Evolutionary conservation across 2,888 invertebrate species (phyloP), one percentile per base, ranked within the genome.

Genomic region (Mesochorus sp.): DNA sequence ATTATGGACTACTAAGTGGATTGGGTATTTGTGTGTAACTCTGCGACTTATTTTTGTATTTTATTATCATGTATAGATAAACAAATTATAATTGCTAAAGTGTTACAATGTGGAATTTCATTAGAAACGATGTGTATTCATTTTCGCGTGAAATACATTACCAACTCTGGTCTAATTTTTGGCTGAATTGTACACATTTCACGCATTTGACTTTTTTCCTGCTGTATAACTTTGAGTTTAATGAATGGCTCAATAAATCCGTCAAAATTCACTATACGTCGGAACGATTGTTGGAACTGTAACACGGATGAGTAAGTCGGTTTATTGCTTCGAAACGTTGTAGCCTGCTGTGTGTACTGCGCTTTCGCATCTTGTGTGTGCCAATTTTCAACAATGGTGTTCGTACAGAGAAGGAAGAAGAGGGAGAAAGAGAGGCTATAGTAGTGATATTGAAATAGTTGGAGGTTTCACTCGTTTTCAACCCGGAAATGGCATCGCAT

Each of bases 281-380:
- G 61, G 47, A 61, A 64, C 70, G 59, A 59, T 61, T 64, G 49
- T 28, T 71, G 17, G 53, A 53, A 49, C 12, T 17, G 53, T 61
- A 67, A 67, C 51, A 51, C 70, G 79, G 75, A 70, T 59, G 76
- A 71, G 75, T 66, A 71, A 71, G 66, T 68, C 61, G 70, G 70
- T 71, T 76, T 79, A 79, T 75, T 71, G 79, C 51, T 71, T 71
- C 53, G 51, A 31, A 55, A 55, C 59, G 28, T 34, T 47, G 51
- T 66, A 37, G 64, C 51, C 21, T 26, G 51, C 34, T 28, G 57
- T 64, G 26, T 61, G 44, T 12, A 57, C 49, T n/a, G 4, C 31
- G 39, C 55, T 61, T 21, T 19, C 34, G 31, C 28, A 57, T 47
- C 59, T 28, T 31, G 6, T 6, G 28, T 19, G 47, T 53, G 47